These are phyloP conservation scores for Cordilura impudica DNA, from an alignment of 2,888 invertebrate species.

Conservation along the genomic window DNA sequence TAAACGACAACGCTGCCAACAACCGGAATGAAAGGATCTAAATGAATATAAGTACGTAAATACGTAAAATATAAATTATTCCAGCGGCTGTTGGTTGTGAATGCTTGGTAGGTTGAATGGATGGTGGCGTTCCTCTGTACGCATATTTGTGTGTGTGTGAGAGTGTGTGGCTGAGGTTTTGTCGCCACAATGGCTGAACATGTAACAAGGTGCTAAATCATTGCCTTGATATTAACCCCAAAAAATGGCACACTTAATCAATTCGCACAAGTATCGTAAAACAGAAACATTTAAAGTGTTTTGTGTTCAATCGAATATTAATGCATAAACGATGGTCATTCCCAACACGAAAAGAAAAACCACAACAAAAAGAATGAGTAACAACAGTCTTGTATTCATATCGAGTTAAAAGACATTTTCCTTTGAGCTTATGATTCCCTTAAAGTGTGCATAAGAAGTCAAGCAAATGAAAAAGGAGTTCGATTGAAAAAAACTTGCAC, in stretches of 20 bases:
- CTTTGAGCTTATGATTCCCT: neutral
- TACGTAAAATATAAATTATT: conserved; percentile 7
- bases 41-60: neutral
- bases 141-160: neutral
- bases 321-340: neutral
- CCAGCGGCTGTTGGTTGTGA: conserved; percentile 31
- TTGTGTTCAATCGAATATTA: neutral
- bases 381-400: too few species aligned
- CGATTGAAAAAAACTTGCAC: too few species aligned
- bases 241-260: conserved; percentile 76
- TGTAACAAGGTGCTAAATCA: conserved; percentile 77
- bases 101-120: neutral
- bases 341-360: neutral
- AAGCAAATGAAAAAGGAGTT: too few species aligned
- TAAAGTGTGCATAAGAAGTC: too few species aligned
- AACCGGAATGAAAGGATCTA: neutral
- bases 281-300: conserved; percentile 14
- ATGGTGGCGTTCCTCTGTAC: neutral
- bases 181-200: conserved; percentile 45
- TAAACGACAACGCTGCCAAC: neutral
- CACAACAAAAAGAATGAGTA: neutral
- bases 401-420: too few species aligned
- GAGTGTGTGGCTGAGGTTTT: conserved; percentile 38
- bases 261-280: conserved; percentile 65
- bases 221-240: conserved; percentile 77